These are phyloP conservation scores for Trissonchulus sp. DNA, from an alignment of 2,888 invertebrate species.

Conservation along the genomic window DNA sequence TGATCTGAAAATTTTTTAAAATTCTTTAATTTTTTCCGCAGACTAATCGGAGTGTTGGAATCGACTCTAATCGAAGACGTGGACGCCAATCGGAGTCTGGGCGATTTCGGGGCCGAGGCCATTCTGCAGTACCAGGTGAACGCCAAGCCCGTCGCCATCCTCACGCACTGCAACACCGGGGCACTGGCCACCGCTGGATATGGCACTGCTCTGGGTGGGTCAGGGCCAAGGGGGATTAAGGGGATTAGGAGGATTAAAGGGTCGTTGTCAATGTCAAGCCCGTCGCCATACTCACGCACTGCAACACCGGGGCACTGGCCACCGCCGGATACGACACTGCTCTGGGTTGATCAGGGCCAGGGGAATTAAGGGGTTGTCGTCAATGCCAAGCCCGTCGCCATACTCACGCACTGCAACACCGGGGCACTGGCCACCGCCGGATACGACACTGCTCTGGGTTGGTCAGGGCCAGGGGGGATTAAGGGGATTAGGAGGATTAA, in stretches of 20 bases:
- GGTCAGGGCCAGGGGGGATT: too few species aligned
- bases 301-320: slow-evolving; percentile 95
- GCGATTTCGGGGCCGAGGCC: slow-evolving; percentile 71
- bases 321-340: slow-evolving; percentile 97
- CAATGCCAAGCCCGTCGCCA: slow-evolving; percentile 62
- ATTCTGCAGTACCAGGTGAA: slow-evolving; percentile 59
- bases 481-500: too few species aligned
- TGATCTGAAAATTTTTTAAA: too few species aligned
- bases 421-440: slow-evolving; percentile 95
- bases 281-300: slow-evolving; percentile 81
- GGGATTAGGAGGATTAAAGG: too few species aligned
- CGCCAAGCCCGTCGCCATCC: slow-evolving; percentile 65
- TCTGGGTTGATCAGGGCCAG: slow-evolving; percentile 81
- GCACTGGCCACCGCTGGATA: slow-evolving; percentile 93
- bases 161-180: slow-evolving; percentile 98
- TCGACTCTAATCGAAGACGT: slow-evolving; percentile 78
- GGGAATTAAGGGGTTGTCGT: slow-evolving; percentile 74
- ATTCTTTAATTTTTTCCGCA: too few species aligned
- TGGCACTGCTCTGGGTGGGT: slow-evolving; percentile 86
- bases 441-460: slow-evolving; percentile 91
- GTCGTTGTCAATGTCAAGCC: slow-evolving; percentile 58
- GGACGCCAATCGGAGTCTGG: slow-evolving; percentile 77
- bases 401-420: slow-evolving; percentile 96
- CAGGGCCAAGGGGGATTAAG: too few species aligned
- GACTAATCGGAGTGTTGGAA: slow-evolving; percentile 70